phyloP scores from a whole-genome alignment of 2,797 vertebrate species.

The Rhabdophis nuchalis region DNA sequence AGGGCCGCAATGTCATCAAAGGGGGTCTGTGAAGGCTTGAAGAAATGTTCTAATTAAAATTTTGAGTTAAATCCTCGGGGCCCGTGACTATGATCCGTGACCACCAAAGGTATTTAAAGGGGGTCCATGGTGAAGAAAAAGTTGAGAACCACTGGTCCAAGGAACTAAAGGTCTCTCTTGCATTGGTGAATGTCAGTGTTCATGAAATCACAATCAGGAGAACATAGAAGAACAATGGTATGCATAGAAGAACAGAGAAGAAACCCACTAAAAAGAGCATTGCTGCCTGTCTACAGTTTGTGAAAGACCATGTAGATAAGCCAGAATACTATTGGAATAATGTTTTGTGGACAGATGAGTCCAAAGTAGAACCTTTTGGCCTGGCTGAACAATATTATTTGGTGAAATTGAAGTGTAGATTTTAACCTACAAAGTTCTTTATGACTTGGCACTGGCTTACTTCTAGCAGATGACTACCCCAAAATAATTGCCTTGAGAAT shows the following conservation, averaged over 20 bases:
- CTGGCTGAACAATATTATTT: background rate
- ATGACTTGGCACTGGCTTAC: background rate
- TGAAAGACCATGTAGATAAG: background rate
- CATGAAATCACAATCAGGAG: background rate
- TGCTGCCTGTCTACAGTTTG: background rate
- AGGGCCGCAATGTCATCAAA: fast-evolving
- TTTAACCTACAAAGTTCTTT: background rate
- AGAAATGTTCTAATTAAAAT: background rate
- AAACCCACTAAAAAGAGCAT: background rate
- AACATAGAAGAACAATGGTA: background rate
- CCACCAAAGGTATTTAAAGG: background rate
- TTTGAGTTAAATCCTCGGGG: background rate
- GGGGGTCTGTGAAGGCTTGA: background rate
- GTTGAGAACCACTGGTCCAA: background rate
- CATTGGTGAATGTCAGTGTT: background rate
- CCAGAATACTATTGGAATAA: background rate
- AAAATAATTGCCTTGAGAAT: background rate
- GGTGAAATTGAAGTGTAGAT: background rate
- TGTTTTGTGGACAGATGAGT: background rate
- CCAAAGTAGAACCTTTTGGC: background rate
- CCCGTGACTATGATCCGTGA: background rate
- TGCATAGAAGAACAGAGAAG: background rate
- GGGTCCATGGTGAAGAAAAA: background rate
- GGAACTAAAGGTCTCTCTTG: background rate
- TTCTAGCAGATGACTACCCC: background rate